These are phyloP conservation scores for Carlito syrichta DNA, from an alignment of 2,113 vertebrate species.

Conservation along the genomic window DNA sequence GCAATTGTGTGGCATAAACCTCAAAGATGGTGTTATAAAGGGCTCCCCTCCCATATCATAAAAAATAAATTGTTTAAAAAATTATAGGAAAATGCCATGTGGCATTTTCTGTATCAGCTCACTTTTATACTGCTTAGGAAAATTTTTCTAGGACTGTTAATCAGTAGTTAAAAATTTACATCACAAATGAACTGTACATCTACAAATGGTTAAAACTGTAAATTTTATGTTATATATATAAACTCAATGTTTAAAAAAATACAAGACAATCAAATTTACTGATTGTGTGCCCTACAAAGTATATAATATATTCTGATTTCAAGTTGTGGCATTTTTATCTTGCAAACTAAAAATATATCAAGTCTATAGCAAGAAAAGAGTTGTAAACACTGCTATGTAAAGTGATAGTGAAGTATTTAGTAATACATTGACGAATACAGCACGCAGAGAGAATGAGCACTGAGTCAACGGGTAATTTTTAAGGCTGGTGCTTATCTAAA, in stretches of 20 bases:
- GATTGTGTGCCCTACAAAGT: not conserved
- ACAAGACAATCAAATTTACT: not conserved
- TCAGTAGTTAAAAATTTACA: constrained; percentile 11
- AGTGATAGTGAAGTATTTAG: not conserved
- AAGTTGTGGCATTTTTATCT: constrained; percentile 36
- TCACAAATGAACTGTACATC: not conserved
- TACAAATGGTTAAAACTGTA: not conserved
- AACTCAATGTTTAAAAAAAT: not conserved
- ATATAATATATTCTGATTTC: not conserved
- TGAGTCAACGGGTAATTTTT: not conserved
- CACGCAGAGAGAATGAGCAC: not conserved
- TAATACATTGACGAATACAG: not conserved
- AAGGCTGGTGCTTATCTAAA: not conserved
- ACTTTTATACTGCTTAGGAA: constrained; percentile 2
- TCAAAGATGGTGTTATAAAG: not conserved
- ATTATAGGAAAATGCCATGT: not conserved
- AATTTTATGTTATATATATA: not conserved
- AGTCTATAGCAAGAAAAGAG: not conserved
- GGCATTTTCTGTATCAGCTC: not conserved
- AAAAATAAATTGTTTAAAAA: not conserved
- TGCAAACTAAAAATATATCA: constrained; percentile 29
- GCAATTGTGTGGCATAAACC: not conserved
- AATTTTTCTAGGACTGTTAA: not conserved
- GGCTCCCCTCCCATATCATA: not conserved
- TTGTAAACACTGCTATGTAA: not conserved